phyloP scores from a whole-genome alignment of 2,888 invertebrate species.

The Phalera bucephala region DNA sequence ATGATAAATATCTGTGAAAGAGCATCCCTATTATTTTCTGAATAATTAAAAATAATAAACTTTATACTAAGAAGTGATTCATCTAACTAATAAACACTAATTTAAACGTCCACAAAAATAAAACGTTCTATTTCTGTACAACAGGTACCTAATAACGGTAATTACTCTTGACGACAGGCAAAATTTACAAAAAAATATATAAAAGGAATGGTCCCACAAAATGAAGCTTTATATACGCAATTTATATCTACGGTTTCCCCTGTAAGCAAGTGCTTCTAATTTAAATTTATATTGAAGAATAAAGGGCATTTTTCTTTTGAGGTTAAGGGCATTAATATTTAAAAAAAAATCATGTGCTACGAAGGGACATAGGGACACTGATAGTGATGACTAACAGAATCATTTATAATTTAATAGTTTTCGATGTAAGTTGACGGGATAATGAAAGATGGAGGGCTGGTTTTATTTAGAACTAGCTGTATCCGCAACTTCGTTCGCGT shows the following conservation, averaged over 20 bases:
- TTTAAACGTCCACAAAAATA: background rate
- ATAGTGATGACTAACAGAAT: background rate
- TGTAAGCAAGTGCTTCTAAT: constrained; percentile 13
- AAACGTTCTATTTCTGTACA: background rate
- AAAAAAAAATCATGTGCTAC: constrained; percentile 1
- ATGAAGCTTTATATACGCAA: constrained; percentile 3
- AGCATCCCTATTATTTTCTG: too few relatives aligned
- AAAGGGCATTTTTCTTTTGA: constrained; percentile 11
- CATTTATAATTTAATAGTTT: constrained; percentile 1
- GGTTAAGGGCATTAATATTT: constrained; percentile 3
- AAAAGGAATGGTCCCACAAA: too few relatives aligned
- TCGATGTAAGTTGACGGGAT: background rate
- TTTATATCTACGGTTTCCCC: constrained; percentile 8
- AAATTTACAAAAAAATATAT: too few relatives aligned
- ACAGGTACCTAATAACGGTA: background rate
- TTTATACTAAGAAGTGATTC: too few relatives aligned
- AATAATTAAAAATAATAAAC: too few relatives aligned
- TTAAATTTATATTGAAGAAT: constrained; percentile 24
- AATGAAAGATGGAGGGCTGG: too few relatives aligned
- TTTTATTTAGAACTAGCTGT: too few relatives aligned
- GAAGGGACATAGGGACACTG: background rate
- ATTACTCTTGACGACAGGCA: background rate
- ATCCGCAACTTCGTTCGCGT: too few relatives aligned
- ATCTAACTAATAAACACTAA: too few relatives aligned
- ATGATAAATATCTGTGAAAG: too few relatives aligned